Evolutionary conservation across 1,140 invertebrate genomes (phyloP).

Genomic region (Zaprionus gabonicus): DNA sequence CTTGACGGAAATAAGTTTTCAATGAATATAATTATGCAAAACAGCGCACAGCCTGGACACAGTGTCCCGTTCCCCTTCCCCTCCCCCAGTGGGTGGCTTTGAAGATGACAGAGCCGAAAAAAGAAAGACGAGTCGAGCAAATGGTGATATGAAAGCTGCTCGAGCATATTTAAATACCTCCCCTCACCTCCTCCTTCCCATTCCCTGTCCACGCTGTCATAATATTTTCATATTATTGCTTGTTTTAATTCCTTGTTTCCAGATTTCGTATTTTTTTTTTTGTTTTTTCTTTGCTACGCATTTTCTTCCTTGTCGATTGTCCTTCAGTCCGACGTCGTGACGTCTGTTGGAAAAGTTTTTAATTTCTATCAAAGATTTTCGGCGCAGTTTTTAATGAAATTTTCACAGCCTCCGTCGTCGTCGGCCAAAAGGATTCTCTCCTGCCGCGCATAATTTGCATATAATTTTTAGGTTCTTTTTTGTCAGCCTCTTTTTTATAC

Average conservation of each 20-base stretch:
- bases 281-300: conserved; percentile 41
- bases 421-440: conserved; percentile 50
- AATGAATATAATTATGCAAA: conserved; percentile 84
- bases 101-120: conserved; percentile 39
- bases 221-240: conserved; percentile 81
- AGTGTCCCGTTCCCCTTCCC: not conserved
- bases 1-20: conserved; percentile 81
- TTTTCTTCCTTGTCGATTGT: conserved; percentile 65
- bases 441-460: conserved; percentile 67
- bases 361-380: conserved; percentile 81
- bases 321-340: conserved; percentile 52
- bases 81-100: conserved; percentile 45
- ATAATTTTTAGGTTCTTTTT: conserved; percentile 51
- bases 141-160: conserved; percentile 75
- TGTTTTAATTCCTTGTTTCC: conserved; percentile 81
- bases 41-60: conserved; percentile 45
- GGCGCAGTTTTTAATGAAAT: conserved; percentile 78
- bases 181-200: no score
- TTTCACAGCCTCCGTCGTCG: conserved; percentile 50
- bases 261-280: conserved; percentile 59
- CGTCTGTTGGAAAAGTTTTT: conserved; percentile 61
- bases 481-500: not conserved
- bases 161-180: conserved; percentile 76
- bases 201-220: conserved; percentile 53
- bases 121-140: conserved; percentile 38